Conservation (phyloP, 2,888 invertebrate species). For the Rhagium mordax region DNA sequence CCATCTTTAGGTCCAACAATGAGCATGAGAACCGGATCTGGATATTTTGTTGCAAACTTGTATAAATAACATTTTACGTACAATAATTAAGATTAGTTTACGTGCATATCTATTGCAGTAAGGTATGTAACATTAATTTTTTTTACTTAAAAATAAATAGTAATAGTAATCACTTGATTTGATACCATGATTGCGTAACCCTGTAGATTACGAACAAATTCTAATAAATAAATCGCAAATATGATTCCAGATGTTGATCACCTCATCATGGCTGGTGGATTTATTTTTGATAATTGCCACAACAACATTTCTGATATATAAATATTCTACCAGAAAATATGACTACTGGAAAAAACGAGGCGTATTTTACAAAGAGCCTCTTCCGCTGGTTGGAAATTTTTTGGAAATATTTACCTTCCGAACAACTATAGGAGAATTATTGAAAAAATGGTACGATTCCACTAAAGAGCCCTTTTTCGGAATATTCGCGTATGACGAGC, state of each 20-base stretch:
- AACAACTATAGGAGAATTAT: conserved; percentile 42
- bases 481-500: conserved; percentile 71
- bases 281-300: neutral
- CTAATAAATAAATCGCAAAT: no score
- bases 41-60: no score
- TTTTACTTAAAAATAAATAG: no score
- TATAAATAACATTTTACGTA: no score
- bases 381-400: conserved; percentile 56
- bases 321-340: conserved; percentile 54
- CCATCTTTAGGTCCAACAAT: no score
- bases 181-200: no score
- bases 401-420: conserved; percentile 42
- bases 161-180: no score
- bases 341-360: conserved; percentile 57
- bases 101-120: no score
- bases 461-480: conserved; percentile 67
- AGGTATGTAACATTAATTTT: no score
- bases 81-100: no score
- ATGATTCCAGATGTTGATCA: conserved; percentile 37
- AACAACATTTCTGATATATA: conserved; percentile 42
- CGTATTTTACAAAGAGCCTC: conserved; percentile 51
- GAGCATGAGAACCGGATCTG: no score
- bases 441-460: conserved; percentile 34
- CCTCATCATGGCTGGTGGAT: conserved; percentile 36
- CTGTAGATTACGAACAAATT: no score